phyloP scores from a whole-genome alignment of 1,140 invertebrate genomes.

The Brachionus koreanus region DNA sequence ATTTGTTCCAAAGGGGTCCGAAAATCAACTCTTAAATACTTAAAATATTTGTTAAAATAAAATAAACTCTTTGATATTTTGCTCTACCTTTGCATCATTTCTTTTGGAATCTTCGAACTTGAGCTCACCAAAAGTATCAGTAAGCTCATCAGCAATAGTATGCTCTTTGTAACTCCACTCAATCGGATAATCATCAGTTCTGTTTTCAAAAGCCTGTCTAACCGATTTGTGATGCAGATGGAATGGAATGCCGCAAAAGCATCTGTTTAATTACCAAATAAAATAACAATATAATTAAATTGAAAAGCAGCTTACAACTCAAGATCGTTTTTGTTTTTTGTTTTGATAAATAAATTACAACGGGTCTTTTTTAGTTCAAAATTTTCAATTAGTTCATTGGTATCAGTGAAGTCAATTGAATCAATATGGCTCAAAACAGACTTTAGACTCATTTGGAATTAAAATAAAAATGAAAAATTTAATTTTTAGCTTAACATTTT shows the following conservation, averaged over 20 bases:
- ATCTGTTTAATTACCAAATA: neutral
- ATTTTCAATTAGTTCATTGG: neutral
- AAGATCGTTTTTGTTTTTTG: neutral
- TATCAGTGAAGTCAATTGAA: neutral
- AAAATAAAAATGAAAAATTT: neutral
- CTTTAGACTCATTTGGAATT: neutral
- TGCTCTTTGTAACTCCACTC: neutral
- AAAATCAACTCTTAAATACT: conserved; percentile 22
- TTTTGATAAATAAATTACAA: neutral
- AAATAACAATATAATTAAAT: neutral
- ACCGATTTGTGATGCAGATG: neutral
- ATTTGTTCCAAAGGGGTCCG: neutral
- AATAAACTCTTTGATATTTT: neutral
- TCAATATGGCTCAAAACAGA: neutral
- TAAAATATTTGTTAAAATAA: neutral
- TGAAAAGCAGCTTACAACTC: neutral
- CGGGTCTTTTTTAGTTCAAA: neutral
- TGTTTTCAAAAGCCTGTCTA: neutral
- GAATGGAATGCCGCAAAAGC: neutral
- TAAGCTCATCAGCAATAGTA: neutral
- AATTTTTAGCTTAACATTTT: neutral
- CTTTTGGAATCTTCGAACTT: neutral
- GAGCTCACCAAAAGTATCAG: neutral
- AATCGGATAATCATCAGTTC: neutral
- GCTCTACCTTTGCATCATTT: neutral